Percentiles rank a stretch among this genome's conserved stretches.
Evolutionary conservation across 2,888 invertebrate genomes (phyloP).

Genomic region (Caradrina clavipalpis): DNA sequence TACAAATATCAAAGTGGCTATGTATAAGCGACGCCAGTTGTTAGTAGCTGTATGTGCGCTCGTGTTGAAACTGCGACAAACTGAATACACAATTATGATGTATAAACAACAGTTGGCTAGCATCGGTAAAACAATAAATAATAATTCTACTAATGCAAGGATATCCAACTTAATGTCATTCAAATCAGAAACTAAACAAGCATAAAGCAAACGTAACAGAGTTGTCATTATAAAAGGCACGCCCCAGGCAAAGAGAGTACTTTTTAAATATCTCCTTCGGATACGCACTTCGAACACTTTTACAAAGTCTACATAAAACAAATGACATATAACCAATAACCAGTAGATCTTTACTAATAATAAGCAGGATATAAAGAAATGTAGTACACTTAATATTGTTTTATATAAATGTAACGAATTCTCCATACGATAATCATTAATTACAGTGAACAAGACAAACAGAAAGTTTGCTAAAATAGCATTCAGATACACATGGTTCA

Average conservation of each 20-base stretch:
- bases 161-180: too few relatives aligned
- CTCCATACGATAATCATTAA: too few relatives aligned
- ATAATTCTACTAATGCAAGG: too few relatives aligned
- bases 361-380: not conserved
- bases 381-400: too few relatives aligned
- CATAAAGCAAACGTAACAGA: too few relatives aligned
- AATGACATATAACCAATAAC: constrained; percentile 8
- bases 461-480: too few relatives aligned
- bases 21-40: not conserved
- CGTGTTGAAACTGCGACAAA: not conserved
- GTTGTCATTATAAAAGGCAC: not conserved
- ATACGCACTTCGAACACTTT: constrained; percentile 1
- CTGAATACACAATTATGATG: constrained; percentile 3
- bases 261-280: constrained; percentile 5
- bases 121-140: not conserved
- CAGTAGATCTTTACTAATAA: not conserved
- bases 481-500: too few relatives aligned
- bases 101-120: constrained; percentile 2
- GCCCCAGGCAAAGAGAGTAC: constrained; percentile 3
- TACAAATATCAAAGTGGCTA: not conserved
- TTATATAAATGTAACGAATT: too few relatives aligned
- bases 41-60: not conserved
- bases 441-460: too few relatives aligned
- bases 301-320: constrained; percentile 17
- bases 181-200: too few relatives aligned